A percentile compares a stretch with the other conserved stretches of the same genome.
Evolutionary conservation across 2,888 invertebrate species (phyloP).

Genomic region (Eupithecia exiguata): DNA sequence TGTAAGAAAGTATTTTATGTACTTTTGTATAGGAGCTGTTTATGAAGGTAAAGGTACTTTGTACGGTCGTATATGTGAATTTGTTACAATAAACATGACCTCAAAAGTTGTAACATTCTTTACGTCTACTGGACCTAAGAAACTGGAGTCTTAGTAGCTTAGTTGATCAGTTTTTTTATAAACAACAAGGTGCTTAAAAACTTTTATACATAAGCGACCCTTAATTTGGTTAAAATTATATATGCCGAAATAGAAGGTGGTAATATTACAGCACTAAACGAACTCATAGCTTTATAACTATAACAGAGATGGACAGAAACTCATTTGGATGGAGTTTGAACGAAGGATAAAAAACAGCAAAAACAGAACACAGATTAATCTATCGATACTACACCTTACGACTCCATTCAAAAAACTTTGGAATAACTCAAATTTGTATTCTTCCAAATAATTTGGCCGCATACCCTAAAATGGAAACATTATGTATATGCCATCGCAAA

Average conservation of each 20-base stretch:
- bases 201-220: neutral
- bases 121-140: neutral
- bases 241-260: neutral
- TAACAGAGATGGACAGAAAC: neutral
- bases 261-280: neutral
- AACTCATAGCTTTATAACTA: neutral
- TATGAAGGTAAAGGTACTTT: conserved; percentile 4
- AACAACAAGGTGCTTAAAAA: neutral
- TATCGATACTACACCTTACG: neutral
- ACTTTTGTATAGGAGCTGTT: conserved; percentile 4
- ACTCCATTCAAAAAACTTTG: neutral
- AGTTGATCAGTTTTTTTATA: neutral
- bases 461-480: neutral
- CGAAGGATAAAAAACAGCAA: neutral
- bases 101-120: conserved; percentile 9
- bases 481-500: no score
- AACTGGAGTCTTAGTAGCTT: neutral
- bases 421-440: neutral
- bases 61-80: neutral
- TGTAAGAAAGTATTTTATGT: conserved; percentile 26
- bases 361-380: neutral
- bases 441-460: neutral
- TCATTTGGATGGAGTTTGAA: neutral
- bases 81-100: neutral
- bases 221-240: neutral